Base-by-base conservation (phyloP, 2,888 invertebrate genomes). In the Acronicta aceris region DNA sequence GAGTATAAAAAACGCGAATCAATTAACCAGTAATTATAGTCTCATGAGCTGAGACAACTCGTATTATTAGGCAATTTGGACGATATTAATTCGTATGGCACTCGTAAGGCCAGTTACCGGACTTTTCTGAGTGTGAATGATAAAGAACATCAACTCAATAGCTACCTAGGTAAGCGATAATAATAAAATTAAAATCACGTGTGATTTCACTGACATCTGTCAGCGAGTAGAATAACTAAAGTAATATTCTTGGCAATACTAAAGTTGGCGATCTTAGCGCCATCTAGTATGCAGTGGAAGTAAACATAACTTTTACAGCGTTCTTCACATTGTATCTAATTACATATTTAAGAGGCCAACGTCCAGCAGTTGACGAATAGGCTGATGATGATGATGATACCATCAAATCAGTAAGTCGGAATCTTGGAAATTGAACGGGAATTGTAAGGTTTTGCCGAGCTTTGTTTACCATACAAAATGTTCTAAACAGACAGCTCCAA, bases 281-380 rank as follows among this genome's bases (percentile, higher is more conserved):
- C 69, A 75, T 75, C 76, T 78, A 47, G 56, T 42, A 16, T 43
- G 17, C 12, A 71, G 56, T 48, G 52, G 78, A 46, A 5, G 0
- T 3, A 47, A 68, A 21, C 5, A 12, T 1, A 40, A 46, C 21
- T 42, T 51, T 36, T 2, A 21, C 4, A n/a, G 21, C 21, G 4
- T 21, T 21, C 21, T 21, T 21, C 21, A n/a, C n/a, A n/a, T n/a
- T n/a, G n/a, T n/a, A n/a, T n/a, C n/a, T n/a, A n/a, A n/a, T n/a
- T n/a, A n/a, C n/a, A n/a, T n/a, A n/a, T n/a, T n/a, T n/a, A n/a
- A n/a, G n/a, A n/a, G n/a, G n/a, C n/a, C n/a, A n/a, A n/a, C n/a
- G n/a, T n/a, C n/a, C n/a, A n/a, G n/a, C n/a, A n/a, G n/a, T 21
- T 21, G 21, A 21, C 21, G 21, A 3, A n/a, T n/a, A n/a, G n/a